A percentile compares a stretch with the other conserved stretches of the same genome.
These are phyloP conservation scores for Acleris emargana DNA, from an alignment of 2,888 invertebrate genomes.

Conservation along the genomic window DNA sequence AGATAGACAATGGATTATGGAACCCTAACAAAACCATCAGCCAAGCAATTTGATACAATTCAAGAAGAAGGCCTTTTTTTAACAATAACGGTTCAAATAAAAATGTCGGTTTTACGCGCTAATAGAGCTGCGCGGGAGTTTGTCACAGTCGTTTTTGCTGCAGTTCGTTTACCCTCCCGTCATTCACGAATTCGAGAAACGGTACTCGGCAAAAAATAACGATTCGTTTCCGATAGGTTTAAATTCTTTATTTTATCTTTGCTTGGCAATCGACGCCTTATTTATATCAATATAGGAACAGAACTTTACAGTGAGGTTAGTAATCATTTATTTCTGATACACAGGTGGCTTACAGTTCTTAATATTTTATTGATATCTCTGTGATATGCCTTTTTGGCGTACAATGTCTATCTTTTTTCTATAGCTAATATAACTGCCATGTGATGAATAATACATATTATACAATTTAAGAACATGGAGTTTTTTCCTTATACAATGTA, in stretches of 20 bases:
- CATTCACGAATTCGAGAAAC: constrained; percentile 39
- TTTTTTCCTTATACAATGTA: too few species aligned
- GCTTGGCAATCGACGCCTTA: not conserved
- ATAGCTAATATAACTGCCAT: too few species aligned
- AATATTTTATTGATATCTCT: too few species aligned
- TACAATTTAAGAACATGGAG: too few species aligned
- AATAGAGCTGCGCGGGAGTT: constrained; percentile 33
- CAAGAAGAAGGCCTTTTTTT: not conserved
- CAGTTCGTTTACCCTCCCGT: constrained; percentile 35
- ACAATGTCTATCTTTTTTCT: too few species aligned
- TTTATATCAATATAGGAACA: not conserved
- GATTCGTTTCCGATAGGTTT: constrained; percentile 38
- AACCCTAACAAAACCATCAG: not conserved
- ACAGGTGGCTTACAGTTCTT: too few species aligned
- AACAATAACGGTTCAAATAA: constrained; percentile 22
- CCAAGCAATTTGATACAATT: not conserved
- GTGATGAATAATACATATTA: too few species aligned
- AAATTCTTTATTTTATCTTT: constrained; percentile 27
- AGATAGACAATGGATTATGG: too few species aligned
- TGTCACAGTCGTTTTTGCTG: constrained; percentile 36
- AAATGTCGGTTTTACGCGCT: constrained; percentile 35
- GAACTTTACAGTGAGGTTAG: not conserved
- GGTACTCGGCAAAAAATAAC: constrained; percentile 35
- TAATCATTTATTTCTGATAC: too few species aligned
- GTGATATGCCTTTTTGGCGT: too few species aligned